Evolutionary conservation across 1,140 invertebrate species (phyloP).

Genomic region (Ruditapes philippinarum): DNA sequence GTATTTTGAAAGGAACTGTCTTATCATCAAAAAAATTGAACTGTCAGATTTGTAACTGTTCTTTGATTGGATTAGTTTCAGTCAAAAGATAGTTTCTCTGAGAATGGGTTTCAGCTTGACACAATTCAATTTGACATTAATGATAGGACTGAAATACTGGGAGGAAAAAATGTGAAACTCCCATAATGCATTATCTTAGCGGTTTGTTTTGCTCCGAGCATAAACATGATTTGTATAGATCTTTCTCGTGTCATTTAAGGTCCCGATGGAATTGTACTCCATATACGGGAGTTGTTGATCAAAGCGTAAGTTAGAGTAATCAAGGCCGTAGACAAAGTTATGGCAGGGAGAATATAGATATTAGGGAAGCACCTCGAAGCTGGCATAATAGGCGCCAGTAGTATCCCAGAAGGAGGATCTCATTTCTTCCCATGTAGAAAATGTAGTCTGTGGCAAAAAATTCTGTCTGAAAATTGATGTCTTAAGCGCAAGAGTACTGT

Average conservation of each 20-base stretch:
- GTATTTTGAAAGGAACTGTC: too few relatives aligned
- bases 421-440: not conserved
- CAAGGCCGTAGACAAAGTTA: not conserved
- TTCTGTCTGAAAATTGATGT: too few relatives aligned
- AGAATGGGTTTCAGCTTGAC: not conserved
- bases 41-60: too few relatives aligned
- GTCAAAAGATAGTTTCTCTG: too few relatives aligned
- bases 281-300: not conserved
- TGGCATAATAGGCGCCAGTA: not conserved
- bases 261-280: not conserved
- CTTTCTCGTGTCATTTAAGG: not conserved
- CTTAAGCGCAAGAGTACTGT: too few relatives aligned
- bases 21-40: too few relatives aligned
- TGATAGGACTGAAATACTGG: not conserved
- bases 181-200: not conserved
- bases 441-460: too few relatives aligned
- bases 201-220: slow-evolving; percentile 6
- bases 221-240: slow-evolving; percentile 1
- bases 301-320: not conserved
- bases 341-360: not conserved
- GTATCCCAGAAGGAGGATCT: not conserved
- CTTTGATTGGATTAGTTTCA: too few relatives aligned
- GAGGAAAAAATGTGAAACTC: not conserved
- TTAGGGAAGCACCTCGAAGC: not conserved
- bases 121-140: not conserved